phyloP scores from a whole-genome alignment of 2,797 vertebrate species.

The Oreortyx pictus region DNA sequence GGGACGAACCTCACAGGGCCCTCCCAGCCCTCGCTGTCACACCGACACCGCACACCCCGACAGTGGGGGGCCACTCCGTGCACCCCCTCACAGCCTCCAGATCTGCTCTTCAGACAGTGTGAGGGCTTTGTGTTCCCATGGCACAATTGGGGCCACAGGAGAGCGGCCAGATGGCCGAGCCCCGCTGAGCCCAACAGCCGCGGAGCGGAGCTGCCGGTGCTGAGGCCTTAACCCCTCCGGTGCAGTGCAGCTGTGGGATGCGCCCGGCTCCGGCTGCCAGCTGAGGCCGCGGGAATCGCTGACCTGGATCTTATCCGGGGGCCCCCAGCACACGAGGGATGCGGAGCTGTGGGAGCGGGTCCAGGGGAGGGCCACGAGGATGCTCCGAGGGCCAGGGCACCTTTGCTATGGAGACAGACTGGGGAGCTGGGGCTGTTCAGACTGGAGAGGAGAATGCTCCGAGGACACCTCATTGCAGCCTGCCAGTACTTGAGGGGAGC shows the following conservation, averaged over 20 bases:
- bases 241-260: not conserved
- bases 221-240: not conserved
- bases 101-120: not conserved
- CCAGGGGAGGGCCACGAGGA: no score
- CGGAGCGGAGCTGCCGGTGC: not conserved
- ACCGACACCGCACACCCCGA: no score
- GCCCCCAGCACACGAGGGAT: not conserved
- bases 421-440: no score
- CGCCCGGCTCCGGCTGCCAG: not conserved
- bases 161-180: not conserved
- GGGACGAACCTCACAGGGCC: no score
- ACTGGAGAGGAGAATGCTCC: no score
- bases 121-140: fast-evolving
- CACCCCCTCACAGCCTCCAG: not conserved
- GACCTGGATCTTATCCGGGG: not conserved
- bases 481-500: no score
- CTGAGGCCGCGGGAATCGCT: not conserved
- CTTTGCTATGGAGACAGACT: no score
- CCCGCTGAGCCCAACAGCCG: not conserved
- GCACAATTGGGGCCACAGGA: fast-evolving
- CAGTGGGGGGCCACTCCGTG: no score
- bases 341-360: no score
- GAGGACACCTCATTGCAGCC: no score
- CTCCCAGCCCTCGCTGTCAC: no score
- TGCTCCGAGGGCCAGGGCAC: no score